Evolutionary conservation across 2,888 invertebrate genomes (phyloP), one percentile per base, ranked within the genome.

Genomic region (Exephanes ischioxanthus): DNA sequence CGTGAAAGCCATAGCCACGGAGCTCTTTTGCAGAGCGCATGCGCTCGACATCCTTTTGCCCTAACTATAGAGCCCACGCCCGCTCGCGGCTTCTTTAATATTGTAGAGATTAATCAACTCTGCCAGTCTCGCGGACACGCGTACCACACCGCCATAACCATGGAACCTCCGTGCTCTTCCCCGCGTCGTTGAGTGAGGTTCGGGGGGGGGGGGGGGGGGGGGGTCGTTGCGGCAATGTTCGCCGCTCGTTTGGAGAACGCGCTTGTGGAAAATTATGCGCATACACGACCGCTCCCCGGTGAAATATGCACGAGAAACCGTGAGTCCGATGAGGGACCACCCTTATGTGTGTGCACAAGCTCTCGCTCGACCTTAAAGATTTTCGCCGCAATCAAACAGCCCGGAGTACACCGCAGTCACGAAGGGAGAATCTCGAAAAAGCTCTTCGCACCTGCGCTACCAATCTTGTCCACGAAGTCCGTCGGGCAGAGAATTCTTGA

Each of bases 81-180:
- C 72, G 80, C 45, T 45, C 76, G 71, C 76, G 70, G 87, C 89
- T 90, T 89, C 90, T 91, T 92, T 91, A 93, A 92, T 92, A 92
- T 92, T 90, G 90, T 89, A 92, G 89, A 89, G 90, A 92, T 92
- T 92, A 92, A 93, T 93, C 92, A 92, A 91, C 90, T 90, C 89
- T 71, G 80, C 80, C 83, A 75, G 73, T 87, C 83, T 82, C 82
- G 79, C 67, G 83, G 71, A 85, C 71, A 76, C 82, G 61, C 80
- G 71, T 70, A 77, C 82, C 70, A 19, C 75, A 48, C 33, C 75
- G 77, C 1, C 37, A 26, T 48, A 19, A 2, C 66, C 75, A 30
- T 66, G 66, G 48, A 51, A 9, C 41, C 67, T 63, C 22, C 7
- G 80, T 78, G 71, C 48, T 45, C 84, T 76, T 70, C 48, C 76